Evolutionary conservation across 2,113 vertebrate genomes (phyloP), one percentile per base, ranked within the genome.

Genomic region (Chionomys nivalis): DNA sequence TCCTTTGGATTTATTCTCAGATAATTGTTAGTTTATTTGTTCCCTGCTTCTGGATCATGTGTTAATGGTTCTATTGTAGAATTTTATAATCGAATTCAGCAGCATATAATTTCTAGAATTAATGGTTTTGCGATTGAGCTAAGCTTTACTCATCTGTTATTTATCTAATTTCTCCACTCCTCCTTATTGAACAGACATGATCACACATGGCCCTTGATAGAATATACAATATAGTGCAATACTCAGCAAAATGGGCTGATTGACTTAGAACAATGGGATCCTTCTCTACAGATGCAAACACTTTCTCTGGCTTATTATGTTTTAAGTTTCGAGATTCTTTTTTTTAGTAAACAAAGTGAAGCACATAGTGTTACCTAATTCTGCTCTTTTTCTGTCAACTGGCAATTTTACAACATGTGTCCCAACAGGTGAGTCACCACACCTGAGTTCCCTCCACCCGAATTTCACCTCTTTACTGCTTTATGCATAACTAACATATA

Each of bases 21-120:
- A 77, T 55, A 94, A 95, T 31, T 88, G 26, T 88, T 96, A 82
- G 31, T 19, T 82, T 72, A 39, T 52, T 95, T 77, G 42, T 61
- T 96, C 44, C 24, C 12, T 61, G 61, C 42, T 90, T 81, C 24
- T 89, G 75, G 76, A 42, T 16, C 21, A 44, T 68, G 85, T 93
- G 23, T 58, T 55, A 16, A 33, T 79, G 28, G n/a, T 33, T 36
- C 26, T 24, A 47, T 72, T 79, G 76, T 61, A 87, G 55, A 94
- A 76, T 85, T 79, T 91, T 83, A 52, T 76, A 42, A 39, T 77
- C 14, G 58, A 86, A 3, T 33, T 42, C 9, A 93, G 55, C 4
- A 79, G 47, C 44, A 33, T 14, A 65, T 63, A 65, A 49, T 92
- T 94, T 87, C 39, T 78, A 94, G 65, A 89, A 72, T 76, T 63